phyloP scores from a whole-genome alignment of 2,797 vertebrate genomes.

The Anniella stebbinsi region DNA sequence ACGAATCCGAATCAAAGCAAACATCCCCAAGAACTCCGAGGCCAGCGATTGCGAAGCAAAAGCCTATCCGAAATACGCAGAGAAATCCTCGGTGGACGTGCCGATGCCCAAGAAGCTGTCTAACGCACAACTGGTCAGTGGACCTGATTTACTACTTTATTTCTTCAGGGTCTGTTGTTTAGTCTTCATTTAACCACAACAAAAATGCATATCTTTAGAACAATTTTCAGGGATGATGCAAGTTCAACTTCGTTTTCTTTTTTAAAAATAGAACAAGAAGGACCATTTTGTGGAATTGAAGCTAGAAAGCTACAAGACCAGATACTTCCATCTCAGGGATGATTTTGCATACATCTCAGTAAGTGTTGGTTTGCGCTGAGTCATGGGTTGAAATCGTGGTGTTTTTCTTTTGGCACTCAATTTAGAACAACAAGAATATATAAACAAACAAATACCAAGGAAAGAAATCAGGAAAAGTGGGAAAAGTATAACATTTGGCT shows the following conservation, averaged over 20 bases:
- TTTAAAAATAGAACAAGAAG: constrained; percentile 77
- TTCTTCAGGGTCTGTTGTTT: background rate
- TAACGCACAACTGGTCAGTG: constrained; percentile 82
- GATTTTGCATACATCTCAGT: constrained; percentile 92
- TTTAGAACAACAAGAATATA: background rate
- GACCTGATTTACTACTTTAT: background rate
- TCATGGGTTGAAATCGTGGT: background rate
- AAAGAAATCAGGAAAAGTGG: background rate
- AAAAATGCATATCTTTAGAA: background rate
- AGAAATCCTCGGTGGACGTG: constrained; percentile 89
- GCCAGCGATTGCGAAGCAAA: constrained; percentile 88
- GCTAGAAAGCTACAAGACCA: constrained; percentile 89
- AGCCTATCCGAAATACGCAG: constrained; percentile 88
- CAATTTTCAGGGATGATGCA: background rate
- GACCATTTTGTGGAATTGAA: constrained; percentile 92
- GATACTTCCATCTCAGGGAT: constrained; percentile 91
- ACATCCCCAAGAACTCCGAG: constrained; percentile 84
- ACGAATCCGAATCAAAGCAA: constrained; percentile 90
- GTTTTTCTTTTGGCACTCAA: background rate
- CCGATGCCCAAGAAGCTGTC: constrained; percentile 91
- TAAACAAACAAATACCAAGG: background rate
- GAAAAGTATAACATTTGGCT: background rate
- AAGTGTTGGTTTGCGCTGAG: constrained; percentile 1
- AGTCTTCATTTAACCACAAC: too few species aligned
- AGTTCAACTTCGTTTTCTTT: background rate